Percentiles rank a stretch among this genome's conserved stretches.
Conservation (phyloP, 2,888 invertebrate species). For the Oegoconia quadripuncta region DNA sequence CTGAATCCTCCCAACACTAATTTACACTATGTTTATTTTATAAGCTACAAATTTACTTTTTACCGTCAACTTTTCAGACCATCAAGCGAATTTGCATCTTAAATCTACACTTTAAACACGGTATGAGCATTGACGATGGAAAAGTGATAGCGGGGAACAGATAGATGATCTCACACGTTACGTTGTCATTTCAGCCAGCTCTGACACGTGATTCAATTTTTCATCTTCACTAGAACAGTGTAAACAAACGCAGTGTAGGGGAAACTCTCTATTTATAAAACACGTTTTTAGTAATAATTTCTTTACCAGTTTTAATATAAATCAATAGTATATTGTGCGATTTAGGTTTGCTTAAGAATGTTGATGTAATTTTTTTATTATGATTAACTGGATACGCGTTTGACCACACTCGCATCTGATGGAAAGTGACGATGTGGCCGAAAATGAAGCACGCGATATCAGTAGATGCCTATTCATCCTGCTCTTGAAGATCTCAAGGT, state of each 20-base stretch:
- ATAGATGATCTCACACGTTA: conserved; percentile 53
- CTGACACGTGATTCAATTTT: conserved; percentile 67
- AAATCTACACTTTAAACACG: conserved; percentile 8
- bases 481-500: no score
- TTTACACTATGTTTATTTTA: conserved; percentile 71
- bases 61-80: neutral
- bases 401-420: no score
- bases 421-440: no score
- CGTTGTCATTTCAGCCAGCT: conserved; percentile 58
- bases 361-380: no score
- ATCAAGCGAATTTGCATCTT: no score
- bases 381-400: no score
- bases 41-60: conserved; percentile 32
- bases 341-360: no score
- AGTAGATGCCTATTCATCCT: no score
- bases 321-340: no score
- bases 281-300: conserved; percentile 38
- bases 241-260: conserved; percentile 53
- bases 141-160: conserved; percentile 21
- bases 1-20: conserved; percentile 61
- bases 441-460: no score
- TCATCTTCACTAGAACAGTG: conserved; percentile 58
- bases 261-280: conserved; percentile 48
- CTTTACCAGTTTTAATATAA: no score
- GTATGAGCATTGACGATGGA: conserved; percentile 10